A percentile compares a stretch with the other conserved stretches of the same genome.
Evolutionary conservation across 2,888 invertebrate genomes (phyloP).

Genomic region (Meliscaeva auricollis): DNA sequence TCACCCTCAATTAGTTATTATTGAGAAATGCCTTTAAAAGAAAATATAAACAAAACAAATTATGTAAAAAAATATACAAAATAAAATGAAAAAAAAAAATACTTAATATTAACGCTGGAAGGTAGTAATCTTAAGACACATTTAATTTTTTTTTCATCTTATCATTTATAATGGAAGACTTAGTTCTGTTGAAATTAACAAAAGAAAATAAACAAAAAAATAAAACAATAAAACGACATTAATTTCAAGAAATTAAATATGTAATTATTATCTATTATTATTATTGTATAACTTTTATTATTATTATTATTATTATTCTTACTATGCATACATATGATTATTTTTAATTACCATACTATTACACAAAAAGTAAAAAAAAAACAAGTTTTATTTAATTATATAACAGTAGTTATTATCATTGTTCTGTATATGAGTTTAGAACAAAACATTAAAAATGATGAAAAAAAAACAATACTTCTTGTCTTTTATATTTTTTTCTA

Average conservation of each 20-base stretch:
- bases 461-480: conserved; percentile 3
- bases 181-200: conserved; percentile 38
- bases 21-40: conserved; percentile 52
- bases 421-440: conserved; percentile 59
- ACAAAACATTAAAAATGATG: conserved; percentile 62
- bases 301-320: conserved; percentile 50
- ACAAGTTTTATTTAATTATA: conserved; percentile 69
- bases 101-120: conserved; percentile 60
- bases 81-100: conserved; percentile 31
- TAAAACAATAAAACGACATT: conserved; percentile 4
- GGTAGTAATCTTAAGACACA: conserved; percentile 44
- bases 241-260: conserved; percentile 10
- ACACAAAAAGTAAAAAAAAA: conserved; percentile 31
- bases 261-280: conserved; percentile 38
- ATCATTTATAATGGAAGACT: conserved; percentile 54
- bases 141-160: conserved; percentile 33
- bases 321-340: conserved; percentile 62
- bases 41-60: conserved; percentile 46
- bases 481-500: not conserved
- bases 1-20: conserved; percentile 50
- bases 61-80: conserved; percentile 42
- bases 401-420: conserved; percentile 47
- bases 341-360: conserved; percentile 48
- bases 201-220: not conserved
- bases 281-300: conserved; percentile 33